Percentiles rank a stretch among this genome's conserved stretches.
These are phyloP conservation scores for Acromyrmex heyeri DNA, from an alignment of 1,140 invertebrate genomes.

Conservation along the genomic window DNA sequence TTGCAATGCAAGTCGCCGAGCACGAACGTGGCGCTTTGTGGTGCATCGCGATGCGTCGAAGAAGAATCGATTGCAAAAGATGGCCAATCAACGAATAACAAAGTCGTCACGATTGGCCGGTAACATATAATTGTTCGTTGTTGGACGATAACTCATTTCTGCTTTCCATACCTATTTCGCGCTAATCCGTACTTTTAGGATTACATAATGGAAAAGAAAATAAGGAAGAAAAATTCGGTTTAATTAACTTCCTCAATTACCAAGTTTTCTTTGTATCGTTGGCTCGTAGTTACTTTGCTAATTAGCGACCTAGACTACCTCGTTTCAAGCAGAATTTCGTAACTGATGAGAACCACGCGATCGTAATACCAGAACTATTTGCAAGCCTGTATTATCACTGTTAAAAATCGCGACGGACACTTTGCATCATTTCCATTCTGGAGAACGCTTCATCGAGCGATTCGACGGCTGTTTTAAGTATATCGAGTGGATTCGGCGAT, in stretches of 20 bases:
- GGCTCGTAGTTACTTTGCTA: conserved; percentile 24
- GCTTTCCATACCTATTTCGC: neutral
- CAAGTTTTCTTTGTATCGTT: conserved; percentile 37
- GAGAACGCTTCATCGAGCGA: conserved; percentile 25
- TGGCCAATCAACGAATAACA: conserved; percentile 20
- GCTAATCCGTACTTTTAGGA: neutral
- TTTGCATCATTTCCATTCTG: conserved; percentile 10
- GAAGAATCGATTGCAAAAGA: conserved; percentile 68
- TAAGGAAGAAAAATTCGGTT: neutral
- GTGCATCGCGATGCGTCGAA: conserved; percentile 63
- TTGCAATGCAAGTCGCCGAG: conserved; percentile 75
- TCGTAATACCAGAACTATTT: neutral
- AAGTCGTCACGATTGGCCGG: neutral
- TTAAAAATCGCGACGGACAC: conserved; percentile 17
- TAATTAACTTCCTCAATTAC: conserved; percentile 51
- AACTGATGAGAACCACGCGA: neutral
- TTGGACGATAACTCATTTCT: neutral
- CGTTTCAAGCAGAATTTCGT: neutral
- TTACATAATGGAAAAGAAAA: neutral
- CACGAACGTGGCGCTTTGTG: conserved; percentile 71
- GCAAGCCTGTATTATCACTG: neutral
- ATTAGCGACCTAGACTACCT: neutral
- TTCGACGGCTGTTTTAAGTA: conserved; percentile 49
- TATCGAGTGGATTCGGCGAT: conserved; percentile 61
- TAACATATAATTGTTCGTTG: neutral